phyloP scores from a whole-genome alignment of 2,888 invertebrate genomes.

The Xanthia icteritia region DNA sequence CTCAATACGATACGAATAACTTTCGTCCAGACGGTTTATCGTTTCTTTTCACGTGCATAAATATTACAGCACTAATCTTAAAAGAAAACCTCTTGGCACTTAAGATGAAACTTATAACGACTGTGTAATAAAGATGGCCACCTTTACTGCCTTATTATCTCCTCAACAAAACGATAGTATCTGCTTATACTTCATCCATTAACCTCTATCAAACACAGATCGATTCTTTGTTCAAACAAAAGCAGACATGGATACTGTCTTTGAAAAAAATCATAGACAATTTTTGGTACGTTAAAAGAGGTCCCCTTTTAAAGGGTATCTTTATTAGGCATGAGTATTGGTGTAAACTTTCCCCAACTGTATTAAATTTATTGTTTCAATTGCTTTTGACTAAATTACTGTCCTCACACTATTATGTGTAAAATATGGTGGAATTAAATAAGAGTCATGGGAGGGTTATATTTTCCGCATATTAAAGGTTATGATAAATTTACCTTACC shows the following conservation, averaged over 20 bases:
- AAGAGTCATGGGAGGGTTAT: constrained; percentile 25
- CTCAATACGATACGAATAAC: constrained; percentile 44
- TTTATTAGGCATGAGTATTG: constrained; percentile 67
- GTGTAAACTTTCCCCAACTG: constrained; percentile 62
- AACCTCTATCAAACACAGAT: background rate
- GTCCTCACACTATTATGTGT: constrained; percentile 33
- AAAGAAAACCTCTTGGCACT: constrained; percentile 64
- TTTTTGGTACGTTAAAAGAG: constrained; percentile 42
- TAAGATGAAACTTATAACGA: constrained; percentile 68
- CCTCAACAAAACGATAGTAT: background rate
- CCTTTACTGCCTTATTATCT: constrained; percentile 18
- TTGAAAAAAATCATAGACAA: background rate
- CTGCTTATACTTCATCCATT: constrained; percentile 13
- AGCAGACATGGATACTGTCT: background rate
- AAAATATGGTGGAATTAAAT: constrained; percentile 47
- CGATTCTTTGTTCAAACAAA: background rate
- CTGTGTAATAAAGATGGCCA: constrained; percentile 66
- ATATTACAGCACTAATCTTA: constrained; percentile 66
- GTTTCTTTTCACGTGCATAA: constrained; percentile 55
- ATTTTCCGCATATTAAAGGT: constrained; percentile 46
- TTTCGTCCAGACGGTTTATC: constrained; percentile 47
- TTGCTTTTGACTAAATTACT: constrained; percentile 58
- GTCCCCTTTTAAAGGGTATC: constrained; percentile 48
- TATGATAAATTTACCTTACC: constrained; percentile 23
- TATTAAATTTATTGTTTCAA: constrained; percentile 69